A percentile compares a stretch with the other conserved stretches of the same genome.
phyloP scores from a whole-genome alignment of 2,888 invertebrate species.

The Brenthis ino region DNA sequence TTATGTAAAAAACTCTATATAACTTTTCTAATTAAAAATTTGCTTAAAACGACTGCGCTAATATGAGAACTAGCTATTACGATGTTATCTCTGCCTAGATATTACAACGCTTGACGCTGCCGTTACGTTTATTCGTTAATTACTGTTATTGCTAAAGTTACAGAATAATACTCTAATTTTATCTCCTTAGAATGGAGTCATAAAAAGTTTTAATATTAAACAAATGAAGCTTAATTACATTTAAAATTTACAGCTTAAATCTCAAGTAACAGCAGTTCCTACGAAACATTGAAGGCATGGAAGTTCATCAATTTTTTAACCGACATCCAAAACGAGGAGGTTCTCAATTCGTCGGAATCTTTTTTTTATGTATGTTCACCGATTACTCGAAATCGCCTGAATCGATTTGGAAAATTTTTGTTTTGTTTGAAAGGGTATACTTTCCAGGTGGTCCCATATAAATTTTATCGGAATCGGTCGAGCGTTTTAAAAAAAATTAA shows the following conservation, averaged over 20 bases:
- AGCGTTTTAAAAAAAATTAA: too few species aligned
- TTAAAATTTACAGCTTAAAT: slow-evolving; percentile 17
- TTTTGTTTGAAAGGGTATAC: too few species aligned
- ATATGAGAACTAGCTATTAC: background rate
- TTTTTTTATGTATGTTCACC: too few species aligned
- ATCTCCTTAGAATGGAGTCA: slow-evolving; percentile 14
- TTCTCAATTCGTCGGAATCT: too few species aligned
- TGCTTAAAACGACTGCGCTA: too few species aligned
- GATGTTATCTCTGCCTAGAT: background rate
- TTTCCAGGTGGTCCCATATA: too few species aligned
- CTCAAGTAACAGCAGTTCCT: background rate
- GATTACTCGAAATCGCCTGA: too few species aligned
- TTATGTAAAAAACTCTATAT: too few species aligned
- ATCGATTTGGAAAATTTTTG: too few species aligned
- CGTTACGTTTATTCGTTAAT: slow-evolving; percentile 14
- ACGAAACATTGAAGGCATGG: background rate
- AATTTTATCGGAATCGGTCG: too few species aligned
- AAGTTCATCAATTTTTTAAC: background rate
- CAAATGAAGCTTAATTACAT: slow-evolving; percentile 18
- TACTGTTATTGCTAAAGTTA: slow-evolving; percentile 20
- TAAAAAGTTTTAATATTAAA: slow-evolving; percentile 23
- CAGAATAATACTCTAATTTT: slow-evolving; percentile 18
- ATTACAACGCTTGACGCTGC: background rate
- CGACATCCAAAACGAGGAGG: too few species aligned
- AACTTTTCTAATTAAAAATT: too few species aligned